Base-by-base conservation (phyloP, 2,888 invertebrate genomes). In the Aphodius granarius region DNA sequence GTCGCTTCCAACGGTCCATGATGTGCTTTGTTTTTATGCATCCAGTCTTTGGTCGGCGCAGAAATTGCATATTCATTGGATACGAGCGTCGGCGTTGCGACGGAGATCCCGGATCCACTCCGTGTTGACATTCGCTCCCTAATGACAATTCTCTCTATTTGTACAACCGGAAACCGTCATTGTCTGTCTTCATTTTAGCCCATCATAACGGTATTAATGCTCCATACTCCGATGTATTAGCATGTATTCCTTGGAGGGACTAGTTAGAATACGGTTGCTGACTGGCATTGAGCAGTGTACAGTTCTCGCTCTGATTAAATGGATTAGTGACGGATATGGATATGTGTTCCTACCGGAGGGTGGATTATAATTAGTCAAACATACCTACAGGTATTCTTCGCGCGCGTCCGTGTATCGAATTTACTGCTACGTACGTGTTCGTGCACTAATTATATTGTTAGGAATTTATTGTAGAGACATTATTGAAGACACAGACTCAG, bases 11-110 rank as follows among this genome's bases (percentile, higher is more conserved):
- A 66, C 70, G 71, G 64, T 71, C 75, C 71, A 73, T 78, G 78
- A 79, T 78, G 78, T 68, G 77, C 78, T 78, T 75, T 78, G 78
- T 79, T 79, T 79, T 79, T 79, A 77, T 79, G 79, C 79, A 78
- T 76, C 76, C 73, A 65, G 76, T 75, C 77, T 78, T 81, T 78
- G 75, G 68, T 78, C 78, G 74, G 75, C 77, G 76, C 70, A 68
- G 76, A 43, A 75, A 79, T 76, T 74, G 79, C 78, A 79, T 79
- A 79, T 79, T 79, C 77, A 79, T 78, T 72, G 75, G 75, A 23
- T 19, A 17, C 65, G 9, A 65, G 65, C 17, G 18, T 16, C 18
- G 65, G 65, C 65, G 18, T 19, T 9, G 19, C 17, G 65, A 19
- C 18, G 65, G 18, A 17, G 65, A 65, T 19, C 17, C 9, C 18